Base-by-base conservation (phyloP, 2,797 vertebrate species). In the Pipistrellus pygmaeus region DNA sequence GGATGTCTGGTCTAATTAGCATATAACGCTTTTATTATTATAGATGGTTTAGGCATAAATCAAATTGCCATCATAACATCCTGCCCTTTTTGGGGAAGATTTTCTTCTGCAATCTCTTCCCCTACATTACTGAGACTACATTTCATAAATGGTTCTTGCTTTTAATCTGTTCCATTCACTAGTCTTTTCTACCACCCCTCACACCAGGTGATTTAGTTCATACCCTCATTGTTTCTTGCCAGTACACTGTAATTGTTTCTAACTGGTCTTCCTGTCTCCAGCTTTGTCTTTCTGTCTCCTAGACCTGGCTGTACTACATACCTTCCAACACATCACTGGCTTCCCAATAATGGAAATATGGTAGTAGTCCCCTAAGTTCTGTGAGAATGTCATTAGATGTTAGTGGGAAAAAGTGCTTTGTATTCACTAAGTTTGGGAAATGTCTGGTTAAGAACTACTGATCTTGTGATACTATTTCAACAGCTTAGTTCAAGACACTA, bases 351-450 rank as follows among this genome's bases (percentile, higher is more conserved):
- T 90, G 53, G 18, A 30, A 87, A 53, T 94, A 72, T 71, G 60
- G 14, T 86, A 57, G 7, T 64, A 85, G 41, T 82, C 82, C 30
- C 6, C 35, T 72, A 64, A 77, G 12, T 96, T 93, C 23, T 20
- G 12, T 71, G 68, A 32, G 73, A 89, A 60, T 94, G 53, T 84
- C 38, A 57, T 38, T 93, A 82, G 51, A 68, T 91, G 25, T 71
- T 84, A 55, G 30, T 84, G 32, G 3, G 51, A 53, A 51, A 91
- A 68, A 85, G 7, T 2, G 7, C 38, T 91, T 83, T 78, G 30
- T 78, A 27, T 85, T 91, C 85, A 85, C 3, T 86, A 78, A 72
- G 35, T 90, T 77, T 95, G 87, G 13, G 32, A 89, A 85, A 69
- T 82, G 7, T 69, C 64, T 91, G 14, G 48, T 60, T 57, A 84